Evolutionary conservation across 2,797 vertebrate species (phyloP), one percentile per base, ranked within the genome.

Genomic region (Sus cebifrons): DNA sequence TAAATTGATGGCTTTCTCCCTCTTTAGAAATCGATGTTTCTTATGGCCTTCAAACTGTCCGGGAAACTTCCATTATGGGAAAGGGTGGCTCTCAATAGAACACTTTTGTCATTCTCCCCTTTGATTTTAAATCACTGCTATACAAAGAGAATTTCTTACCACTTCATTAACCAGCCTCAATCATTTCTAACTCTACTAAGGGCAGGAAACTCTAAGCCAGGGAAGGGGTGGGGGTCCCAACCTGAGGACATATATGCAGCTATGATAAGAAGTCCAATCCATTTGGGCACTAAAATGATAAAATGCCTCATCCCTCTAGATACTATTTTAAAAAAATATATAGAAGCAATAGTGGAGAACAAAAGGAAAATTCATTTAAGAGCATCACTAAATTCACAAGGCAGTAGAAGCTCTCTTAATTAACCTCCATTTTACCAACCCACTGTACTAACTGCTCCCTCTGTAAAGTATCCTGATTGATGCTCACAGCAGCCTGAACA

Each of bases 351-450:
- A 65, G 54, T n/a, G 49, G 85, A 71, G 49, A 96, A 87, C 82
- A 93, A 97, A 97, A 92, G 83, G 86, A 15, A 71, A 68, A 89
- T 93, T 95, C 81, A 89, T 89, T 92, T 78, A 94, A 94, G 60
- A 89, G 60, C 52, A 85, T 78, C 40, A 44, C 79, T 95, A 92
- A 97, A 94, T 93, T 96, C 73, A 84, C 71, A 85, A 25, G 73
- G 67, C 79, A 90, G 49, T 58, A 64, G 83, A 83, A 86, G 56
- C 75, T 96, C 58, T 96, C 64, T 96, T 97, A 94, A 95, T 93
- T 95, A 96, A 96, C 87, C 54, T 95, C 87, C 70, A 25, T 81
- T 93, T 92, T 85, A 83, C 84, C 83, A 89, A 60, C 44, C 86
- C 68, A 23, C 62, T 89, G 14, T 77, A 71, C 79, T 78, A 85